Evolutionary conservation across 2,888 invertebrate genomes (phyloP).

Genomic region (Ochropacha duplaris): DNA sequence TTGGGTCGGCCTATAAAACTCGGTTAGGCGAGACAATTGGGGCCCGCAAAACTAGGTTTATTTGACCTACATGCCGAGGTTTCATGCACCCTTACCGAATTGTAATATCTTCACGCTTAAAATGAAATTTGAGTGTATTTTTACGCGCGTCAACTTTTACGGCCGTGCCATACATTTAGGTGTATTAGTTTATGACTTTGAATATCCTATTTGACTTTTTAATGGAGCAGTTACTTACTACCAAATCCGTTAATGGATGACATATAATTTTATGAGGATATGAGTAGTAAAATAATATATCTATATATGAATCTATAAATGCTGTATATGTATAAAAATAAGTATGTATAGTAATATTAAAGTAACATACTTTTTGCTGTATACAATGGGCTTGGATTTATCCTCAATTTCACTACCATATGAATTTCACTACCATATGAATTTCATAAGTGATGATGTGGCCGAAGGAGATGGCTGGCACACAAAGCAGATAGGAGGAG

Average conservation of each 20-base stretch:
- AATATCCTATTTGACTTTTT: background rate
- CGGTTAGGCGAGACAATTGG: constrained; percentile 23
- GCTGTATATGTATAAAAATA: too few species aligned
- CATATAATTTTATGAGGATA: background rate
- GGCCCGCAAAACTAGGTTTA: constrained; percentile 38
- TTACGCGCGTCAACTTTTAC: background rate
- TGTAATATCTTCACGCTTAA: constrained; percentile 13
- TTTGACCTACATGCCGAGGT: constrained; percentile 23
- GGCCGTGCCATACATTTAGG: background rate
- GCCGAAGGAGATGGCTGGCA: too few species aligned
- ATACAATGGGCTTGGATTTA: too few species aligned
- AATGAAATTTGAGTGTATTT: background rate
- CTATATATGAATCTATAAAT: too few species aligned
- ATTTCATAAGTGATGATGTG: too few species aligned
- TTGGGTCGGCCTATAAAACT: constrained; percentile 30
- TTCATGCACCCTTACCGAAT: constrained; percentile 26
- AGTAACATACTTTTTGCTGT: too few species aligned
- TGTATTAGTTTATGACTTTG: background rate
- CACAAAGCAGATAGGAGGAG: too few species aligned
- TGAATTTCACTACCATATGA: too few species aligned
- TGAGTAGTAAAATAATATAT: too few species aligned
- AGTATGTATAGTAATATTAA: too few species aligned
- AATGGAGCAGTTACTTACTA: background rate
- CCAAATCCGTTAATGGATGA: background rate
- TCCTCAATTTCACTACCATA: too few species aligned